phyloP scores from a whole-genome alignment of 1,140 invertebrate genomes.

The Cotesia vestalis region DNA sequence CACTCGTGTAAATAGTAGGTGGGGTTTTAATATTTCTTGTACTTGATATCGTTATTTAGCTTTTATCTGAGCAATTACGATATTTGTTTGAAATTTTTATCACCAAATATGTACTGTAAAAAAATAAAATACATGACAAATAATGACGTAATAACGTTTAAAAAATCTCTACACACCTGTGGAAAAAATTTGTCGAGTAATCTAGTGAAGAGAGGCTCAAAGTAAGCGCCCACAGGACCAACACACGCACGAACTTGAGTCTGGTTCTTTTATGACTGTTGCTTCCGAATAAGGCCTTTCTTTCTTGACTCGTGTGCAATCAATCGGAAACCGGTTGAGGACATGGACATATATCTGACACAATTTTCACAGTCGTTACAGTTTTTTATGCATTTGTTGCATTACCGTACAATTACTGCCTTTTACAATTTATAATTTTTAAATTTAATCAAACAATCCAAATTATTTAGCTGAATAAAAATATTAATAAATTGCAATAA shows the following conservation, averaged over 20 bases:
- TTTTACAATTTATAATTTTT: no score
- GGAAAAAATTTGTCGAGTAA: not conserved
- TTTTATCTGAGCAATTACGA: not conserved
- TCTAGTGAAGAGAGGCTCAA: not conserved
- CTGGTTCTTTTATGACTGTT: slow-evolving; percentile 16
- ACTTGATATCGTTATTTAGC: not conserved
- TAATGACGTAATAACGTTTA: not conserved
- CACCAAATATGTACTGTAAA: no score
- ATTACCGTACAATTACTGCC: no score
- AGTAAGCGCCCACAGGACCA: slow-evolving; percentile 11
- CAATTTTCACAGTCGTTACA: not conserved
- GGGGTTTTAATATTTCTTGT: not conserved
- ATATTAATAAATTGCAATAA: no score
- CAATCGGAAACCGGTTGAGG: slow-evolving; percentile 37
- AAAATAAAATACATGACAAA: not conserved
- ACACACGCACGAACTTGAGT: slow-evolving; percentile 19
- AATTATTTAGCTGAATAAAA: no score
- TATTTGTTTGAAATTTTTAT: no score
- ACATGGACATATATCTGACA: slow-evolving; percentile 23
- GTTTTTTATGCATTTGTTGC: not conserved
- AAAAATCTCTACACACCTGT: slow-evolving; percentile 5
- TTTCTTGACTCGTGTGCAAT: slow-evolving; percentile 33
- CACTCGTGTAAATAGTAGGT: slow-evolving; percentile 5
- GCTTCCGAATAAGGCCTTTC: slow-evolving; percentile 36
- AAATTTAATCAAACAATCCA: no score